Evolutionary conservation across 2,888 invertebrate species (phyloP), one percentile per base, ranked within the genome.

Genomic region (Agonopterix heracliana): DNA sequence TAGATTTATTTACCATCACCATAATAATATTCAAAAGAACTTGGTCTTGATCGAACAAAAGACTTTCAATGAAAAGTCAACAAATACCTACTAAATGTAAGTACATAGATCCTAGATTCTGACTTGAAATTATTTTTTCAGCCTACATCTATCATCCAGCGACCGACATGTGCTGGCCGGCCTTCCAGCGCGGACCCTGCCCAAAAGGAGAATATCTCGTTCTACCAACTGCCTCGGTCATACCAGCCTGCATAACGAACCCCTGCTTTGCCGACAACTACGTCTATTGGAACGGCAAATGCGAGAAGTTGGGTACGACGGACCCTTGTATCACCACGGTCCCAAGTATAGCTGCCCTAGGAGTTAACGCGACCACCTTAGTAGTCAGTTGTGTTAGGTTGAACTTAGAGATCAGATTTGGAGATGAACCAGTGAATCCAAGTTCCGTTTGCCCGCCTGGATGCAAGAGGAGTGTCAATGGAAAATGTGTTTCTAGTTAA

Each of bases 171-270:
- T 94, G 94, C 60, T 90, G 91, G 79, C 86, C 90, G 45, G 91
- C 92, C 0, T 93, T 89, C 63, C 81, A 84, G 40, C 89, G 83
- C 66, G 94, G 94, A 0, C 94, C 94, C 0, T 94, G 94, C 61
- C 55, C 64, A 0, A 47, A 61, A 0, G 81, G 82, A 0, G 66
- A 92, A 49, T 91, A 92, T 61, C 76, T 94, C 17, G 67, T 91
- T 7, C 78, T 94, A 13, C 82, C 81, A 9, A 55, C 64, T 41
- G 77, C 86, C 38, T 68, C 90, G 10, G 81, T 87, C 0, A 78
- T 91, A 41, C 92, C 94, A 0, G 74, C 82, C 47, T 94, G 94
- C 63, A 79, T 78, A 3, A 60, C 58, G 14, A 94, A 94, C 78
- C 91, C 91, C 0, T 94, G 94, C 64, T 54, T 52, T 4, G 51